A percentile compares a stretch with the other conserved stretches of the same genome.
Conservation (phyloP, 2,113 vertebrate species). For the Saccopteryx leptura region DNA sequence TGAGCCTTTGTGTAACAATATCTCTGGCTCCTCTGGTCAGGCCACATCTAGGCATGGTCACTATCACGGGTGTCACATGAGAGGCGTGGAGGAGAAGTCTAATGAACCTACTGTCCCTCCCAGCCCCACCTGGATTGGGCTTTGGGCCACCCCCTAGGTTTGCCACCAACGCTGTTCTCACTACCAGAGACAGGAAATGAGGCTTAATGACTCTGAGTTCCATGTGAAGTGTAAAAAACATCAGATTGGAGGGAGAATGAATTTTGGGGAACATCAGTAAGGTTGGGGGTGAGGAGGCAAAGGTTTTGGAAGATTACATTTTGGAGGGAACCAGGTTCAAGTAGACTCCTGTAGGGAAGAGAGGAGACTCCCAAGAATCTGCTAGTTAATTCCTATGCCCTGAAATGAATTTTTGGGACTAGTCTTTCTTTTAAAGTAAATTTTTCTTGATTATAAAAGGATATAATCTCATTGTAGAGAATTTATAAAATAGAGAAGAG, state of each 20-base stretch:
- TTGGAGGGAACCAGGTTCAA: constrained; percentile 49
- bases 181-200: background rate
- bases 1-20: background rate
- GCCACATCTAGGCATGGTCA: background rate
- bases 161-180: background rate
- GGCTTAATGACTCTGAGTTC: constrained; percentile 16
- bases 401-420: constrained; percentile 11
- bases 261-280: background rate
- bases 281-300: background rate
- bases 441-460: constrained; percentile 44
- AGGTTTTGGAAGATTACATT: constrained; percentile 30
- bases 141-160: background rate
- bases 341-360: background rate
- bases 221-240: constrained; percentile 24
- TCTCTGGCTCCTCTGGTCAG: background rate
- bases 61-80: background rate
- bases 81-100: background rate
- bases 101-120: background rate
- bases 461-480: constrained; percentile 32
- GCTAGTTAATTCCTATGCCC: background rate
- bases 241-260: background rate
- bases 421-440: background rate
- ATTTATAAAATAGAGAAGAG: constrained; percentile 20
- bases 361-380: background rate
- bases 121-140: background rate